Base-by-base conservation (phyloP, 2,113 vertebrate genomes). In the Megaptera novaeangliae region DNA sequence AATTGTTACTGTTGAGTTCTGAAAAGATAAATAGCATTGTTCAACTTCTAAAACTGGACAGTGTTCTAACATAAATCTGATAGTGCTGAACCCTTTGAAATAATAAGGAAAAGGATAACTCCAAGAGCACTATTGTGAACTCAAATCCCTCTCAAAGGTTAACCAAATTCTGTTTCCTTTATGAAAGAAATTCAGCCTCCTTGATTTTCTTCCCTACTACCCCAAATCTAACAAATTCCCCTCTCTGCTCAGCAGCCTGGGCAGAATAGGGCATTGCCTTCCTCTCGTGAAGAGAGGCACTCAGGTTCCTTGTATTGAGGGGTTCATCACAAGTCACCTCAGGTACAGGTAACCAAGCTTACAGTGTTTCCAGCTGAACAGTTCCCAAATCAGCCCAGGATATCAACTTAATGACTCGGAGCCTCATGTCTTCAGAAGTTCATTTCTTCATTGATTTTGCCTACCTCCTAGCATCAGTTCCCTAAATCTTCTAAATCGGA, bases 1-100 rank as follows among this genome's bases (percentile, higher is more conserved):
- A 41, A 99, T 99, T 88, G 99, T 99, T 96, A 99, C 99, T 1
- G 99, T 99, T 5, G 99, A 99, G 98, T 99, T 99, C 99, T 99
- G 98, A 69, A 98, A 97, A 98, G 83, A 98, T 46, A 98, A 98
- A 98, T 88, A 97, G 93, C 72, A 89, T 23, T 31, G 17, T 72
- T 97, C 57, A 97, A 75, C 25, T 83, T 92, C 9, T 49, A 88
- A 96, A 97, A 85, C 27, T 55, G 44, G 66, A 92, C 29, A 93
- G 2, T 75, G 13, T 71, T 46, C n/a, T 74, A 66, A 61, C 59
- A 52, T 41, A 94, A 61, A 68, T 36, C 34, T 88, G 36, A 85
- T 20, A 81, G 13, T 69, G 39, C 23, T 34, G 25, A 86, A 44
- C 8, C 5, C 23, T 81, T 81, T 94, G 20, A 88, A 84, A 84